These are phyloP conservation scores for Bedellia somnulentella DNA, from an alignment of 2,888 invertebrate genomes.

Conservation along the genomic window DNA sequence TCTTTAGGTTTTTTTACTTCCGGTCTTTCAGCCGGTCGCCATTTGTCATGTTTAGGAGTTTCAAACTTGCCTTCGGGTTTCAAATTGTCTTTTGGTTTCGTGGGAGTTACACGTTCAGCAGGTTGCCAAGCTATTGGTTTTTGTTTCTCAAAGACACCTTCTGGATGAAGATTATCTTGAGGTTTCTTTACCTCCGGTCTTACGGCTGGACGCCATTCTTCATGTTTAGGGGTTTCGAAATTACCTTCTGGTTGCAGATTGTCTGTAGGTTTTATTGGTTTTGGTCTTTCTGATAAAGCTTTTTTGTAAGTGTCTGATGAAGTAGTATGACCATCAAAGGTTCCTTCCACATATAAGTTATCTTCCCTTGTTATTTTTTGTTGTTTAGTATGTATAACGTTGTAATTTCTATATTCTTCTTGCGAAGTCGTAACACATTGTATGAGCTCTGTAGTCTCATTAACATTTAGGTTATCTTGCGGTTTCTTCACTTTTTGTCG, in stretches of 20 bases:
- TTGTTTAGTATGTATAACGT: slow-evolving; percentile 22
- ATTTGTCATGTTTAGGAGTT: slow-evolving; percentile 31
- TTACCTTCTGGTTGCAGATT: slow-evolving; percentile 58
- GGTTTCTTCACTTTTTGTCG: slow-evolving; percentile 30
- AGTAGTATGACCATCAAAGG: slow-evolving; percentile 27
- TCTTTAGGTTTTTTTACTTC: slow-evolving; percentile 36
- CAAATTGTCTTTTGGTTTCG: slow-evolving; percentile 47
- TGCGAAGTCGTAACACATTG: slow-evolving; percentile 23
- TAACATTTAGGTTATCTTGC: slow-evolving; percentile 52
- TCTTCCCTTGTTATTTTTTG: too few relatives aligned
- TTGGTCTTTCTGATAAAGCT: slow-evolving; percentile 23
- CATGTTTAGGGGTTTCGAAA: slow-evolving; percentile 48
- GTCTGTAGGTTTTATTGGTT: slow-evolving; percentile 22
- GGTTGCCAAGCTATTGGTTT: slow-evolving; percentile 17
- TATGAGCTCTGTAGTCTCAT: slow-evolving; percentile 43
- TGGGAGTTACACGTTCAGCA: slow-evolving; percentile 21
- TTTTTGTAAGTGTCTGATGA: slow-evolving; percentile 15
- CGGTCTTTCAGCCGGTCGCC: slow-evolving; percentile 46
- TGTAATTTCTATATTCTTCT: slow-evolving; percentile 18
- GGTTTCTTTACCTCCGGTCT: slow-evolving; percentile 25
- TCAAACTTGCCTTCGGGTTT: slow-evolving; percentile 61
- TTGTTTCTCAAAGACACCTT: slow-evolving; percentile 51
- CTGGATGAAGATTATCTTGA: slow-evolving; percentile 41
- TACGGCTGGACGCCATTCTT: slow-evolving; percentile 36
- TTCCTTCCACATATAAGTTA: slow-evolving; percentile 25